These are phyloP conservation scores for Prunella fulvescens DNA, from an alignment of 2,113 vertebrate genomes.

Conservation along the genomic window DNA sequence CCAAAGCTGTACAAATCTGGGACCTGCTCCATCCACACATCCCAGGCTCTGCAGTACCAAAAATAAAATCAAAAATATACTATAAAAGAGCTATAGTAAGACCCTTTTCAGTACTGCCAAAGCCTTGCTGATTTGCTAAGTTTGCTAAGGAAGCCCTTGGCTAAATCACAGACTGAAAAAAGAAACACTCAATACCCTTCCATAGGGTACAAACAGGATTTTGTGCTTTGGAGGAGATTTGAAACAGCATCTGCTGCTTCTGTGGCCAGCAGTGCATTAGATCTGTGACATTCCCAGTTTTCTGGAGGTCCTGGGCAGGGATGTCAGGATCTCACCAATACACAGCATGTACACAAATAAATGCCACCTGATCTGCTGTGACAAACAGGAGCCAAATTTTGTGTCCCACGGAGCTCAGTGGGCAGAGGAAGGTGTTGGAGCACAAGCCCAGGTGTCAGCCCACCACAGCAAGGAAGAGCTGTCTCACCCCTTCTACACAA, in stretches of 20 bases:
- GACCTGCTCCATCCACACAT: neutral
- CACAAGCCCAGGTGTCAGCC: neutral
- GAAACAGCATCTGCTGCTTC: neutral
- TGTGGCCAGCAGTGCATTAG: neutral
- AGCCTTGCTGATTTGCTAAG: neutral
- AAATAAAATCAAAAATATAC: neutral
- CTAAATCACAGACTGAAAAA: neutral
- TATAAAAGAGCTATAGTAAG: neutral
- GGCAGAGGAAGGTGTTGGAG: neutral
- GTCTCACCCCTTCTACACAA: no score
- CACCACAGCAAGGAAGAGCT: fast-evolving
- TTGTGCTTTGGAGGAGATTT: neutral
- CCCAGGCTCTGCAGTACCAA: neutral
- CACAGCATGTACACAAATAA: neutral
- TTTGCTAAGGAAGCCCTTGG: neutral
- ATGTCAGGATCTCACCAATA: neutral
- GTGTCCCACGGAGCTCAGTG: neutral
- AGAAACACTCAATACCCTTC: neutral
- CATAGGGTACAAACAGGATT: neutral
- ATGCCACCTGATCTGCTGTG: neutral
- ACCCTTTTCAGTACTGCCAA: neutral
- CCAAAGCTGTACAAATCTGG: neutral
- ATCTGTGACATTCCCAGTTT: neutral
- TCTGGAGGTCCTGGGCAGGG: neutral
- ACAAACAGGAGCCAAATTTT: neutral